These are phyloP conservation scores for Drosophila bipectinata DNA, from an alignment of 1,140 invertebrate genomes.

Conservation along the genomic window DNA sequence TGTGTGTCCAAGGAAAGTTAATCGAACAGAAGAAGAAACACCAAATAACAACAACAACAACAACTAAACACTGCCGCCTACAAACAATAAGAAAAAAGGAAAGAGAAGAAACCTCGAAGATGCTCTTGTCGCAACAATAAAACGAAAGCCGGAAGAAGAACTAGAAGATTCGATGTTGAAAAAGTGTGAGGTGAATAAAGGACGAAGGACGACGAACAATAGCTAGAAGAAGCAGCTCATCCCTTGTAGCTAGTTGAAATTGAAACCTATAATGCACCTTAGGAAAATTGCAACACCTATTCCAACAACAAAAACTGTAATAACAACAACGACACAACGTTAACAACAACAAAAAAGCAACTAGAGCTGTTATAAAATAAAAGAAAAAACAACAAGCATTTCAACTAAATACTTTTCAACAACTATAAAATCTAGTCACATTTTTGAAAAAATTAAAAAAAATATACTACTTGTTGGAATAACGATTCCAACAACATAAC, in stretches of 20 bases:
- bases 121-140: constrained; percentile 16
- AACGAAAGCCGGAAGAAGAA: constrained; percentile 16
- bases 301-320: constrained; percentile 2
- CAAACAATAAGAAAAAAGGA: constrained; percentile 56
- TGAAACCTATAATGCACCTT: constrained; percentile 11
- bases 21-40: constrained; percentile 27
- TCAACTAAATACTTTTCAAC: neutral
- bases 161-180: constrained; percentile 1
- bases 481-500: neutral
- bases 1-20: constrained; percentile 30
- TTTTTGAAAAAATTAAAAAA: neutral
- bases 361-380: constrained; percentile 4
- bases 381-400: neutral
- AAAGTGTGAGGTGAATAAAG: constrained; percentile 4
- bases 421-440: neutral
- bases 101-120: constrained; percentile 11
- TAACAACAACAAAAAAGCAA: constrained; percentile 2
- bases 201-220: neutral
- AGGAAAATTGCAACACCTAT: constrained; percentile 21
- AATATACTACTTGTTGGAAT: neutral
- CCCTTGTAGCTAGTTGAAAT: constrained; percentile 64
- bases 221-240: constrained; percentile 9
- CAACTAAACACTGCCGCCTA: constrained; percentile 66
- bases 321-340: constrained; percentile 8
- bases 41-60: constrained; percentile 36